Base-by-base conservation (phyloP, 2,888 invertebrate genomes). In the Spialia ferax region DNA sequence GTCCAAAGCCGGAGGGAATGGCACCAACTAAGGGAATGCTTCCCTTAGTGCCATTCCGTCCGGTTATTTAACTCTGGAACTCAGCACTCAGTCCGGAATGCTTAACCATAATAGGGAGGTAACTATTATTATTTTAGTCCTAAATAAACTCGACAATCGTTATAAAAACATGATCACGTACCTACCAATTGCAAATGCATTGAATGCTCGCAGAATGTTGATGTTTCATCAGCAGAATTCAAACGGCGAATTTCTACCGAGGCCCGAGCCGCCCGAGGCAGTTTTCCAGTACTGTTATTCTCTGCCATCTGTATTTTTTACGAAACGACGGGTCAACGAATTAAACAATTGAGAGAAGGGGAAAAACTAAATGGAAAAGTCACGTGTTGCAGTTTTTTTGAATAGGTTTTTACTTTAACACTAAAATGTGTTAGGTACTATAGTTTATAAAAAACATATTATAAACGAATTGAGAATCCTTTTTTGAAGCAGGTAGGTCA, bases 151-250 rank as follows among this genome's bases (percentile, higher is more conserved):
- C 18, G 18, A 45, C 15, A 45, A 5, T 45, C 45, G 18, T 2
- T 10, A 18, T 45, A 18, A 45, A 45, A 10, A 45, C 45, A 45
- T 45, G 45, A 18, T 10, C 45, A 15, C 15, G n/a, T 42, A 38
- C 15, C 2, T 6, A 13, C 18, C 45, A 45, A 45, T 45, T 45
- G 18, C 18, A 18, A 45, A 18, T 45, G 45, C 45, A 45, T 45
- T 18, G 45, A 45, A 45, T 45, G 45, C 45, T 45, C 45, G 20
- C 45, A 10, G 45, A 45, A 45, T 45, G 45, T 45, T 45, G 45
- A 45, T n/a, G 45, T 45, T 45, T 18, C 45, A 45, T 45, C 45
- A 45, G 45, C 18, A 10, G 11, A 45, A 45, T n/a, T 18, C 45
- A 10, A 15, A 15, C 15, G 42, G 18, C 42, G 42, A 7, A 15